A percentile compares a stretch with the other conserved stretches of the same genome.
These are phyloP conservation scores for Ctenomys sociabilis DNA, from an alignment of 2,113 vertebrate species.

Conservation along the genomic window DNA sequence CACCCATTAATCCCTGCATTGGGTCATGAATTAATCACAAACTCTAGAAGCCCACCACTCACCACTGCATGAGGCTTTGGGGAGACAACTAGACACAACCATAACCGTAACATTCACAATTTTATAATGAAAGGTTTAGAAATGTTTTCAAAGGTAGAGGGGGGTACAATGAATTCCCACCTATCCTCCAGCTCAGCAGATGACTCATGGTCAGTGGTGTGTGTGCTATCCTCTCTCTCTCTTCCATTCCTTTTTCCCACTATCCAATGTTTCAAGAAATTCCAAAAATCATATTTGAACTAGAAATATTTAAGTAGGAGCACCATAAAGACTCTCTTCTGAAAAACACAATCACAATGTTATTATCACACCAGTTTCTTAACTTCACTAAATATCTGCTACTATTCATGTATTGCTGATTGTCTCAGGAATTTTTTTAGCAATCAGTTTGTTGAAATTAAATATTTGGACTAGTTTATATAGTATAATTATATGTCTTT, in stretches of 20 bases:
- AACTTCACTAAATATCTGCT: background rate
- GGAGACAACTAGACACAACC: no score
- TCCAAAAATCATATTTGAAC: slow-evolving; percentile 42
- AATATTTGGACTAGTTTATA: background rate
- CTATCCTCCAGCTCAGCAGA: background rate
- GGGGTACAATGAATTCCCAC: background rate
- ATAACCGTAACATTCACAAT: background rate
- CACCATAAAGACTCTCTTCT: background rate
- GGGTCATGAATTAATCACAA: no score
- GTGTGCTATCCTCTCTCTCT: background rate
- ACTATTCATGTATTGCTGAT: background rate
- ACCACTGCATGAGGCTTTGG: no score
- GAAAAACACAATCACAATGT: background rate
- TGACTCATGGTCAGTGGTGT: background rate
- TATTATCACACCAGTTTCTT: background rate
- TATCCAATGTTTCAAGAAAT: slow-evolving; percentile 1
- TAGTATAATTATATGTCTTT: background rate
- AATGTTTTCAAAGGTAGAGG: background rate
- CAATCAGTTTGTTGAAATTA: background rate
- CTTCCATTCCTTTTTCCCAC: background rate
- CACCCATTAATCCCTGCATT: no score
- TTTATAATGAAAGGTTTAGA: slow-evolving; percentile 29
- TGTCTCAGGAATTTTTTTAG: background rate
- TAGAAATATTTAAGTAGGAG: slow-evolving; percentile 13
- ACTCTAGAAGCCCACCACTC: no score